phyloP scores from a whole-genome alignment of 2,888 invertebrate genomes.

The Bembecia ichneumoniformis region DNA sequence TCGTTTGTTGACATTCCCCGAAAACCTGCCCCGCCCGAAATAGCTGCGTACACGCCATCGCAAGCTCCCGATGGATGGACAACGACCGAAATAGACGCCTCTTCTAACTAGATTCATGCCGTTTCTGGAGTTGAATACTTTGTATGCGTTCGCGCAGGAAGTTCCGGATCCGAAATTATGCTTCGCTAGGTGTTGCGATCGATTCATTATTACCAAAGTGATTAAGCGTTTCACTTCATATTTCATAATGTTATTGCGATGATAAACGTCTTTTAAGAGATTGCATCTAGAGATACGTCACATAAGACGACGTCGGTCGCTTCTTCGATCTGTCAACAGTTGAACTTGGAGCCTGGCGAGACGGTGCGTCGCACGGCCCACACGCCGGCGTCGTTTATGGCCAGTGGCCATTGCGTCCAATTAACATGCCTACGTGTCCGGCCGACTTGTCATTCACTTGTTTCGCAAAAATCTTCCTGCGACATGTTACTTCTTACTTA shows the following conservation, averaged over 20 bases:
- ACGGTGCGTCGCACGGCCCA: conserved; percentile 60
- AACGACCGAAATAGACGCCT: conserved; percentile 60
- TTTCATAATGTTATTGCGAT: not conserved
- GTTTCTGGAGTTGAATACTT: conserved; percentile 40
- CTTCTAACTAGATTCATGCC: conserved; percentile 47
- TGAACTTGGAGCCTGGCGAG: conserved; percentile 40
- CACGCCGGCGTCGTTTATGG: conserved; percentile 57
- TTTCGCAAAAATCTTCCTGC: conserved; percentile 55
- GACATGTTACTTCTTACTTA: conserved; percentile 17
- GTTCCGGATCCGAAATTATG: conserved; percentile 4
- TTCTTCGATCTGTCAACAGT: conserved; percentile 17
- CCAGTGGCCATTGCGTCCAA: conserved; percentile 62
- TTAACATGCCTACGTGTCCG: conserved; percentile 66
- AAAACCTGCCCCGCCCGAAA: conserved; percentile 69
- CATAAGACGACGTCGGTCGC: conserved; percentile 41
- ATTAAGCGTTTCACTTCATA: not conserved
- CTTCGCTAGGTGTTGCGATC: not conserved
- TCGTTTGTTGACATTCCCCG: conserved; percentile 72
- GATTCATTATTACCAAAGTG: not conserved
- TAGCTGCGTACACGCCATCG: conserved; percentile 42
- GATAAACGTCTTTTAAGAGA: not conserved
- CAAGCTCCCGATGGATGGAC: conserved; percentile 54
- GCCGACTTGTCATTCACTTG: conserved; percentile 59
- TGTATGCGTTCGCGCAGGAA: conserved; percentile 36
- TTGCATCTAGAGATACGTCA: conserved; percentile 19